These are phyloP conservation scores for Diarsia mendica DNA, from an alignment of 2,888 invertebrate species.

Conservation along the genomic window DNA sequence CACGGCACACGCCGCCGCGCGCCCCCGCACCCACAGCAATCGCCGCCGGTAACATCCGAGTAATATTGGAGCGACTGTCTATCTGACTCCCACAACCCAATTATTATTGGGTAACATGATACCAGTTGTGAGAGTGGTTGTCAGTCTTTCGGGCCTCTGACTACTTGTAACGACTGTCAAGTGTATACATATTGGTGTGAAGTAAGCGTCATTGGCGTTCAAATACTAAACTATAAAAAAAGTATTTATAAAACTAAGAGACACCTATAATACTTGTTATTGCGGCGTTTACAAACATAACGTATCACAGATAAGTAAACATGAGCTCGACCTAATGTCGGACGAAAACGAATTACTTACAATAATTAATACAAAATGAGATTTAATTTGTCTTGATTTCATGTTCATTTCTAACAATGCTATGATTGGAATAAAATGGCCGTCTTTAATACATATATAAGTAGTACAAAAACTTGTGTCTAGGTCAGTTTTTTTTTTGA, in stretches of 20 bases:
- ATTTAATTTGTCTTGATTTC: constrained; percentile 59
- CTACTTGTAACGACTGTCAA: not conserved
- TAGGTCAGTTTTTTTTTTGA: not conserved
- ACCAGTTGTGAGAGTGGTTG: too few relatives aligned
- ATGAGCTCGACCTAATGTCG: constrained; percentile 73
- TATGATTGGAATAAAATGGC: constrained; percentile 37
- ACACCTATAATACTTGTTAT: constrained; percentile 82
- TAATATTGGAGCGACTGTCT: too few relatives aligned
- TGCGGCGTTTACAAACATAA: constrained; percentile 85
- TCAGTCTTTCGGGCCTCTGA: too few relatives aligned
- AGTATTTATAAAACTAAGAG: constrained; percentile 58
- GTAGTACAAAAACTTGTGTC: not conserved
- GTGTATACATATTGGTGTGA: not conserved
- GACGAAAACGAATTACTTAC: constrained; percentile 58
- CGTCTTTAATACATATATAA: not conserved
- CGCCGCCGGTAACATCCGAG: too few relatives aligned
- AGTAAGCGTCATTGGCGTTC: constrained; percentile 43
- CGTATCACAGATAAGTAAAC: constrained; percentile 87
- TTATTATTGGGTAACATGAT: too few relatives aligned
- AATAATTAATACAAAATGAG: constrained; percentile 55
- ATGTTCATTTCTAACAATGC: constrained; percentile 46
- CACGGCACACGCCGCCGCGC: too few relatives aligned
- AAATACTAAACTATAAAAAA: constrained; percentile 36
- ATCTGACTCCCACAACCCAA: too few relatives aligned
- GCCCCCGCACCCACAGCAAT: too few relatives aligned